A percentile compares a stretch with the other conserved stretches of the same genome.
Evolutionary conservation across 2,797 vertebrate genomes (phyloP).

Genomic region (Eutrigla gurnardus): DNA sequence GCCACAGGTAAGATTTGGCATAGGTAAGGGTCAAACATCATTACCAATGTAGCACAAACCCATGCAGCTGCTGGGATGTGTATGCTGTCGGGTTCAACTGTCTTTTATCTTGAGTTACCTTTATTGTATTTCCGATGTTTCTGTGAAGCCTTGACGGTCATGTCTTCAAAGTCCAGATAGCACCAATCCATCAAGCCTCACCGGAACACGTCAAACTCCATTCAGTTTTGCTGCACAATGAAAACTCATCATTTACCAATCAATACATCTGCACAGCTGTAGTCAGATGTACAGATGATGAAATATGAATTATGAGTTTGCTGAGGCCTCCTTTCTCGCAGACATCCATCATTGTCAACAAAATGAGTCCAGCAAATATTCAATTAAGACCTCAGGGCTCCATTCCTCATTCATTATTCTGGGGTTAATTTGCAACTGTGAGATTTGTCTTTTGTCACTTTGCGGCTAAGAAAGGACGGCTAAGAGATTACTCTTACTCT

Average conservation of each 20-base stretch:
- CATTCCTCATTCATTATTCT: constrained; percentile 82
- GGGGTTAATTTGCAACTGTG: constrained; percentile 81
- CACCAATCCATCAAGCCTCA: constrained; percentile 69
- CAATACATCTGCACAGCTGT: constrained; percentile 74
- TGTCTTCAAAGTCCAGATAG: constrained; percentile 43
- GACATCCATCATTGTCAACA: constrained; percentile 81
- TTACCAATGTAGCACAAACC: constrained; percentile 17
- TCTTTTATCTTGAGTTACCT: constrained; percentile 28
- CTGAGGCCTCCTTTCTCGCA: constrained; percentile 70
- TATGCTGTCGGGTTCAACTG: constrained; percentile 11
- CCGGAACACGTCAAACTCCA: constrained; percentile 69
- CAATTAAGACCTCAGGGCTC: constrained; percentile 77
- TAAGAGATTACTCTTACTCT: constrained; percentile 72
- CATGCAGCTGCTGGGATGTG: not conserved
- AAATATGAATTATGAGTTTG: constrained; percentile 81
- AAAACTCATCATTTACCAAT: constrained; percentile 82
- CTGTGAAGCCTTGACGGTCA: constrained; percentile 38
- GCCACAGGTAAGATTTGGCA: constrained; percentile 13
- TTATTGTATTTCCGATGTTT: constrained; percentile 39
- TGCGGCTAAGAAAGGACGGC: constrained; percentile 73
- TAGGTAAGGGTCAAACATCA: not conserved
- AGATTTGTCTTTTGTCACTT: constrained; percentile 86
- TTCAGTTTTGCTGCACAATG: constrained; percentile 76
- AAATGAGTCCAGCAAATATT: constrained; percentile 80
- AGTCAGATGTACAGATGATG: constrained; percentile 74